phyloP scores from a whole-genome alignment of 2,888 invertebrate genomes.

The Ichneumon xanthorius region DNA sequence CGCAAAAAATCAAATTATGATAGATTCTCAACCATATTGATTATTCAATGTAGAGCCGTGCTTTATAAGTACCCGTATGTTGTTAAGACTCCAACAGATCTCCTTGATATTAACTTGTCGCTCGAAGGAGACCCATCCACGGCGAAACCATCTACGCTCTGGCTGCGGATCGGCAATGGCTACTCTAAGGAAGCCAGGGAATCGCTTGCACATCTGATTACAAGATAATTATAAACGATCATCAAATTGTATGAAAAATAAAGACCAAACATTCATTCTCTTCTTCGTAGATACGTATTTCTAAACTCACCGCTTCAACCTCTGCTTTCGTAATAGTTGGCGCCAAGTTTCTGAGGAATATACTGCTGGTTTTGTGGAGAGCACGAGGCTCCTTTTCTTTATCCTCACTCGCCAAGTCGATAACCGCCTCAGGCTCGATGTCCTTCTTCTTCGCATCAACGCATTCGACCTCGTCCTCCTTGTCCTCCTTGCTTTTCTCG shows the following conservation, averaged over 20 bases:
- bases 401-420: slow-evolving; percentile 83
- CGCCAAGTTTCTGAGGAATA: slow-evolving; percentile 97
- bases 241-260: not conserved
- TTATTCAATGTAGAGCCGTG: not conserved
- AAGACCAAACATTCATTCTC: not conserved
- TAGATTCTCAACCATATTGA: not conserved
- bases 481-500: slow-evolving; percentile 77
- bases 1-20: slow-evolving; percentile 1
- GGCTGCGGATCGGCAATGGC: slow-evolving; percentile 98
- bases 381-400: slow-evolving; percentile 88
- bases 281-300: not conserved
- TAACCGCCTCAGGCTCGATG: slow-evolving; percentile 83
- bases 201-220: slow-evolving; percentile 93
- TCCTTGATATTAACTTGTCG: slow-evolving; percentile 99
- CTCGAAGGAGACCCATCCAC: slow-evolving; percentile 99
- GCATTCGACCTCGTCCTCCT: slow-evolving; percentile 81
- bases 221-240: slow-evolving; percentile 38
- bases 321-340: slow-evolving; percentile 98
- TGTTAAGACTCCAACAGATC: slow-evolving; percentile 99
- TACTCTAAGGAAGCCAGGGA: slow-evolving; percentile 97
- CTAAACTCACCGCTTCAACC: slow-evolving; percentile 93
- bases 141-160: slow-evolving; percentile 97
- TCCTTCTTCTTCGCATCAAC: slow-evolving; percentile 83
- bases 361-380: slow-evolving; percentile 98
- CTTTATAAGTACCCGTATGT: slow-evolving; percentile 89